phyloP scores from a whole-genome alignment of 2,797 vertebrate species.

The Phrynocephalus vlangalii region DNA sequence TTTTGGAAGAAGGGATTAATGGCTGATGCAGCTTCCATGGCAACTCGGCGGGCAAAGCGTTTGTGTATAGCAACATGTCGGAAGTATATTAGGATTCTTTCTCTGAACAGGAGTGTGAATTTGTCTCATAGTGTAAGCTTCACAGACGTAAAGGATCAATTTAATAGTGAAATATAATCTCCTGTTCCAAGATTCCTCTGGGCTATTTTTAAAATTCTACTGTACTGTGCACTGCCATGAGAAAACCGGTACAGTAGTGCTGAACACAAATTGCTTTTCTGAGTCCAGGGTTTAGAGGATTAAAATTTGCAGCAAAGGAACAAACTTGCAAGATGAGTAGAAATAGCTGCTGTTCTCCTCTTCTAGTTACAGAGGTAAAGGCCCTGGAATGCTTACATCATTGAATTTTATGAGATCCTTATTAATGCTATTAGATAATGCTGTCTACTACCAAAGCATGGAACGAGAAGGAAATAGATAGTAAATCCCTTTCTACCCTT shows the following conservation, averaged over 20 bases:
- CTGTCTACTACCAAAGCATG: too few relatives aligned
- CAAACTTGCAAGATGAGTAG: slow-evolving; percentile 14
- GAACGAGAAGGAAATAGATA: background rate
- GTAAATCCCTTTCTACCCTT: background rate
- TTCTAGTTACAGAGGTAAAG: slow-evolving; percentile 19
- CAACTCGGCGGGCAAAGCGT: background rate
- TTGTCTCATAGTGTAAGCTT: background rate
- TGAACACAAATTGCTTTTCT: slow-evolving; percentile 25
- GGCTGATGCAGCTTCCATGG: background rate
- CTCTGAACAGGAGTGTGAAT: background rate
- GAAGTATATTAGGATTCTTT: slow-evolving; percentile 5
- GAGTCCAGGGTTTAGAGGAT: slow-evolving; percentile 28
- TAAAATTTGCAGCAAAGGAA: slow-evolving; percentile 15
- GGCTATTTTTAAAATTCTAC: background rate
- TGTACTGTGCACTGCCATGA: background rate
- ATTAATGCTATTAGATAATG: background rate
- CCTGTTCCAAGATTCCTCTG: background rate
- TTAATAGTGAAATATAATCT: slow-evolving; percentile 9
- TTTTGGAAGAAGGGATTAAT: slow-evolving; percentile 33
- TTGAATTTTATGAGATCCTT: slow-evolving; percentile 7
- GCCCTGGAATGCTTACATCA: slow-evolving; percentile 1
- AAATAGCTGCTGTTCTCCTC: background rate
- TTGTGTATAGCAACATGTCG: background rate
- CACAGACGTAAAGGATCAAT: background rate
- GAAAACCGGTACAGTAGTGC: background rate